phyloP scores from a whole-genome alignment of 2,113 vertebrate genomes.

The Apus apus region DNA sequence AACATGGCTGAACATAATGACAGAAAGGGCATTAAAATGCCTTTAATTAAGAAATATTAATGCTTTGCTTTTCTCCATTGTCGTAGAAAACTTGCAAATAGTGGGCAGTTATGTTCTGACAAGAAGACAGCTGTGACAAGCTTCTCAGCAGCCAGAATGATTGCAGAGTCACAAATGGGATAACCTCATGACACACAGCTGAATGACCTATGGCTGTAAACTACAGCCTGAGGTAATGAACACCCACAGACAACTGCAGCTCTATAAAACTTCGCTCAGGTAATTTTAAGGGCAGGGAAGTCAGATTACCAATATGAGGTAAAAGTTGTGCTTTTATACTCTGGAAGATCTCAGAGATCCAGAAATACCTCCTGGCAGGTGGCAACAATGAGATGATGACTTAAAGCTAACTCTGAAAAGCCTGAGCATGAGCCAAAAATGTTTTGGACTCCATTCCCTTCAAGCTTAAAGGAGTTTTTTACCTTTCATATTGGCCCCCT shows the following conservation, averaged over 20 bases:
- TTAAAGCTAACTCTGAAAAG: neutral
- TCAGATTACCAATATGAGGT: neutral
- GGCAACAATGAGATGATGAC: neutral
- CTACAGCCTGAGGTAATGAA: neutral
- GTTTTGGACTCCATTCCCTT: neutral
- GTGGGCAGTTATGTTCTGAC: neutral
- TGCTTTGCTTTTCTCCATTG: neutral
- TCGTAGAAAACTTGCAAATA: neutral
- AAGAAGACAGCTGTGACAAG: neutral
- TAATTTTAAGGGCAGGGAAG: neutral
- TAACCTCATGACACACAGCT: neutral
- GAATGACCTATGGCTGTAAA: neutral
- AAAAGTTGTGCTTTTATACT: neutral
- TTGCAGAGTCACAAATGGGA: neutral
- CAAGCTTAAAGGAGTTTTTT: neutral
- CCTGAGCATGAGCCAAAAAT: neutral
- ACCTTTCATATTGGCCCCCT: neutral
- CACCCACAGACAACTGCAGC: neutral
- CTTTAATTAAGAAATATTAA: neutral
- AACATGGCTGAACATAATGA: neutral
- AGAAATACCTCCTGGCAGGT: neutral
- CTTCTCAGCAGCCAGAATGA: neutral
- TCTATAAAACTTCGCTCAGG: neutral
- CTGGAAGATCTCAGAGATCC: neutral
- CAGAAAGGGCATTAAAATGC: neutral